Conservation (phyloP, 2,888 invertebrate species). For the Oligia fasciuncula region DNA sequence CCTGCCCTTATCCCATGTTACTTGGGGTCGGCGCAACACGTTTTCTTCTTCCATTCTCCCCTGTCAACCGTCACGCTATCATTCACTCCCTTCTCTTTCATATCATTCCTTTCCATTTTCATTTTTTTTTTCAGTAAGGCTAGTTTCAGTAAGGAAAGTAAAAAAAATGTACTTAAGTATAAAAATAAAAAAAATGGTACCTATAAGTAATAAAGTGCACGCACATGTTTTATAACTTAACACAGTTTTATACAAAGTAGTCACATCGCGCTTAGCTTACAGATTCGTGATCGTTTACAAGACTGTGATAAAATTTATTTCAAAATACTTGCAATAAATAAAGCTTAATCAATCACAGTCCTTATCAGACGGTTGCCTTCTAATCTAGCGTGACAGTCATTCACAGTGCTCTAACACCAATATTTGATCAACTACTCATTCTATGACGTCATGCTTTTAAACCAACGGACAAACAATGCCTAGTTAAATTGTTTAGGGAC, state of each 20-base stretch:
- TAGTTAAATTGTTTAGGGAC: background rate
- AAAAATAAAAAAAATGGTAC: too few relatives aligned
- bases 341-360: slow-evolving; percentile 17
- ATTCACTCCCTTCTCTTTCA: too few relatives aligned
- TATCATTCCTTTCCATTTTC: too few relatives aligned
- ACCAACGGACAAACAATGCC: too few relatives aligned
- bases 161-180: too few relatives aligned
- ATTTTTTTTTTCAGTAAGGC: too few relatives aligned
- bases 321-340: slow-evolving; percentile 35
- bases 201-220: background rate
- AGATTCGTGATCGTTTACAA: background rate
- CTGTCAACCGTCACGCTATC: too few relatives aligned
- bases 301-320: slow-evolving; percentile 9
- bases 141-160: too few relatives aligned
- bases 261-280: background rate
- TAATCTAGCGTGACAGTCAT: slow-evolving; percentile 25
- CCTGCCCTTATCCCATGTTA: too few relatives aligned
- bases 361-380: slow-evolving; percentile 21
- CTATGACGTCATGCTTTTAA: slow-evolving; percentile 35
- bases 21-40: too few relatives aligned
- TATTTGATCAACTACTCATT: slow-evolving; percentile 32
- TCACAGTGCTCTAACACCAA: slow-evolving; percentile 22
- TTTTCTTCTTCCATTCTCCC: too few relatives aligned
- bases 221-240: background rate
- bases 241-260: background rate